phyloP scores from a whole-genome alignment of 2,888 invertebrate species.

The Chromoteleia sp. region DNA sequence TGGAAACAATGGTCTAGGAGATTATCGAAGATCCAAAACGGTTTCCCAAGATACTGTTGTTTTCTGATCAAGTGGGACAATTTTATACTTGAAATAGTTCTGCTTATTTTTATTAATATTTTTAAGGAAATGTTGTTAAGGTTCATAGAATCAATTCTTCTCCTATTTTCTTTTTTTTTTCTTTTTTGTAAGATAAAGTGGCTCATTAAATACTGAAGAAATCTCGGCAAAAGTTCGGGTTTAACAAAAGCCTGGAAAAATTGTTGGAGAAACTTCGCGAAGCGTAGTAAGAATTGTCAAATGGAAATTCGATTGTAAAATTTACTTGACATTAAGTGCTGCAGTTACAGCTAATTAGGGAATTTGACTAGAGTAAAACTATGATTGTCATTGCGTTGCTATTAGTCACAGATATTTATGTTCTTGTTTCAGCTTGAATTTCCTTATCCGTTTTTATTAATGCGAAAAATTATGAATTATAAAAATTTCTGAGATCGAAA shows the following conservation, averaged over 20 bases:
- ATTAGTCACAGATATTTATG: slow-evolving; percentile 16
- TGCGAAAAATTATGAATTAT: background rate
- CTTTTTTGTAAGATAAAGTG: too few species aligned
- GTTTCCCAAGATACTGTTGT: slow-evolving; percentile 14
- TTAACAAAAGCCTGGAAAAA: background rate
- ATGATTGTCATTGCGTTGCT: slow-evolving; percentile 2
- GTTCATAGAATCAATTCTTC: too few species aligned
- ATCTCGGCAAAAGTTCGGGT: slow-evolving; percentile 13
- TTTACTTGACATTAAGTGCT: slow-evolving; percentile 9
- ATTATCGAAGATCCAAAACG: slow-evolving; percentile 15
- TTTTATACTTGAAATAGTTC: background rate
- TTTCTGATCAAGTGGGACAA: background rate
- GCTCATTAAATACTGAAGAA: background rate
- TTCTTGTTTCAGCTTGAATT: background rate
- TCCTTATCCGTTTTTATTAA: background rate
- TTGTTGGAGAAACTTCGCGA: background rate
- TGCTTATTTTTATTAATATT: too few species aligned
- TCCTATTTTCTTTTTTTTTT: too few species aligned
- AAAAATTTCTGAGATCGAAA: too few species aligned
- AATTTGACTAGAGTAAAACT: slow-evolving; percentile 35
- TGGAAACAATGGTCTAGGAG: slow-evolving; percentile 32
- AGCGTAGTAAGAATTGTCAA: too few species aligned
- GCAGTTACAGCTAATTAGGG: slow-evolving; percentile 33
- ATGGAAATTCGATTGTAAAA: slow-evolving; percentile 12
- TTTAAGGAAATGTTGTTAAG: too few species aligned